Evolutionary conservation across 2,888 invertebrate genomes (phyloP).

Genomic region (Dendrolimus pini): DNA sequence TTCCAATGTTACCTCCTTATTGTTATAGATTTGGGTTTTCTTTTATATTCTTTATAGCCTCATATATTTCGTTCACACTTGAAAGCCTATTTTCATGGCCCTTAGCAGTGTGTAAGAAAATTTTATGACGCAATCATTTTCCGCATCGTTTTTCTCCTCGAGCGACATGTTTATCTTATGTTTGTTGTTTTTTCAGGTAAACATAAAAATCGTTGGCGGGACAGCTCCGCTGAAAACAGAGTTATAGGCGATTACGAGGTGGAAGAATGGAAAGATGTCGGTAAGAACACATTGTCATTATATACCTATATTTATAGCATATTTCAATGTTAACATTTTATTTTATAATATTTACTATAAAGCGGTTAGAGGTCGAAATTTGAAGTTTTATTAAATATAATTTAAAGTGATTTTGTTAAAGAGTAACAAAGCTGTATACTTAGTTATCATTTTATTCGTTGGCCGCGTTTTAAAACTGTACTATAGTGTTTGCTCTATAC

Average conservation of each 20-base stretch:
- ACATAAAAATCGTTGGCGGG: constrained; percentile 75
- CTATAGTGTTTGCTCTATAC: no score
- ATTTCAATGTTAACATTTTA: no score
- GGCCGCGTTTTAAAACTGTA: no score
- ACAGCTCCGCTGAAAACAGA: constrained; percentile 76
- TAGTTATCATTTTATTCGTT: no score
- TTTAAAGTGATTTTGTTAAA: no score
- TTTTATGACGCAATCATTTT: constrained; percentile 48
- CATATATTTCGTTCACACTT: constrained; percentile 52
- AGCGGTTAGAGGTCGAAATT: no score
- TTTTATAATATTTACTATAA: no score
- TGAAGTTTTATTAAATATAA: no score
- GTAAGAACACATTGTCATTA: constrained; percentile 47
- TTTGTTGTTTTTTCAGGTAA: constrained; percentile 59
- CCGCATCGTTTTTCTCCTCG: constrained; percentile 29
- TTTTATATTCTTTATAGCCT: constrained; percentile 52
- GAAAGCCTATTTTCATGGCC: constrained; percentile 48
- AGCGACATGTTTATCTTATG: constrained; percentile 28
- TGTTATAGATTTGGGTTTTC: constrained; percentile 65
- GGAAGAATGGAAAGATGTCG: constrained; percentile 85
- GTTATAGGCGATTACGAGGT: constrained; percentile 82
- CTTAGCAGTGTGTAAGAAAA: constrained; percentile 40
- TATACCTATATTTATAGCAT: background rate
- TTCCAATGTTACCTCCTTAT: constrained; percentile 61
- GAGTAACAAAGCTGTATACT: no score